Percentiles rank a stretch among this genome's conserved stretches.
These are phyloP conservation scores for Varanus komodoensis DNA, from an alignment of 2,113 vertebrate genomes.

Conservation along the genomic window DNA sequence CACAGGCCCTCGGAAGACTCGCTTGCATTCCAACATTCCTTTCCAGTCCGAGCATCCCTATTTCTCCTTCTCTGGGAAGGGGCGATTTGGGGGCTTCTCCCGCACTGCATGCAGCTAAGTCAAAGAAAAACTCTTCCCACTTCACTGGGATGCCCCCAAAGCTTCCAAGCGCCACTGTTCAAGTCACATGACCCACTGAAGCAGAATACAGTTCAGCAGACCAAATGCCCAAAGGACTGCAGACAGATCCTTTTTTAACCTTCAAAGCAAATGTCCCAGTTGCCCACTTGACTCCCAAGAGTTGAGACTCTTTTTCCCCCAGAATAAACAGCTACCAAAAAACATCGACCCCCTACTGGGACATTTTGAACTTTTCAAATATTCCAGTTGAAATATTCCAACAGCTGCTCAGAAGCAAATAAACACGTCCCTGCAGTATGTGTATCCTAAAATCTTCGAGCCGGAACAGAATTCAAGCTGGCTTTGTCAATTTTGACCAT, in stretches of 20 bases:
- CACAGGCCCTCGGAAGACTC: no score
- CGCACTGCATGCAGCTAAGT: no score
- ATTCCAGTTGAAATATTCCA: slow-evolving; percentile 7
- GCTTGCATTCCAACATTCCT: no score
- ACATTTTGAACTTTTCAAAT: slow-evolving; percentile 3
- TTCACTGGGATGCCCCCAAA: not conserved
- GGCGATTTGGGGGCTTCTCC: no score
- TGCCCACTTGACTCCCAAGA: not conserved
- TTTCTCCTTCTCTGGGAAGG: no score
- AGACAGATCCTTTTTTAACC: not conserved
- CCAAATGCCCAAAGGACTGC: not conserved
- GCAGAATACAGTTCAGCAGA: not conserved
- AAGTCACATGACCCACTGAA: no score
- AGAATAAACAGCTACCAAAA: slow-evolving; percentile 17
- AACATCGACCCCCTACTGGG: not conserved
- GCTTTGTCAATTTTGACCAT: not conserved
- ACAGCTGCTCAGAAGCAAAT: slow-evolving; percentile 23
- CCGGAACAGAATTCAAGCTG: not conserved
- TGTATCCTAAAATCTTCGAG: not conserved
- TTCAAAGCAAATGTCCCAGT: not conserved
- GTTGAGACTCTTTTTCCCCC: not conserved
- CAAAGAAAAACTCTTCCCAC: not conserved
- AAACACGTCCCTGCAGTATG: not conserved
- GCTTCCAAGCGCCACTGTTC: no score
- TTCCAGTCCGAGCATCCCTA: no score